Percentiles rank a stretch among this genome's conserved stretches.
phyloP scores from a whole-genome alignment of 2,888 invertebrate species.

The Lasioglossum figueresi region DNA sequence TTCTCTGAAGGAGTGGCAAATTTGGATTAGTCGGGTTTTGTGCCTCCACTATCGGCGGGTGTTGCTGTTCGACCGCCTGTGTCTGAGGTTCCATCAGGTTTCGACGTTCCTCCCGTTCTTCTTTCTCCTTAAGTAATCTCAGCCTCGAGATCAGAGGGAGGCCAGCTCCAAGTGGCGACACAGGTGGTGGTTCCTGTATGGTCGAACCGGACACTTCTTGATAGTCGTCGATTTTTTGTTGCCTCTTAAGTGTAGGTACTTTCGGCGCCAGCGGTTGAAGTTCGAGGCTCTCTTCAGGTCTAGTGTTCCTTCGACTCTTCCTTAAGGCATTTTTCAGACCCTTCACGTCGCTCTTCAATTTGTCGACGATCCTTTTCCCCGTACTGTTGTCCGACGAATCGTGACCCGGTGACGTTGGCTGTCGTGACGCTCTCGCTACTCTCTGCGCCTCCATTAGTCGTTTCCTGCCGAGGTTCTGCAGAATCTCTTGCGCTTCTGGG shows the following conservation, averaged over 20 bases:
- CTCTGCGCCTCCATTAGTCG: constrained; percentile 91
- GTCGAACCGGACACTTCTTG: constrained; percentile 79
- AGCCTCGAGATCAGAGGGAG: constrained; percentile 91
- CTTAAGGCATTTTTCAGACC: constrained; percentile 87
- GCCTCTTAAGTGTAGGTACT: constrained; percentile 80
- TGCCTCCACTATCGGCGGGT: constrained; percentile 63
- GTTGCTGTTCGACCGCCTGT: constrained; percentile 51
- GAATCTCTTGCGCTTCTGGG: constrained; percentile 97
- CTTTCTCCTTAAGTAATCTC: constrained; percentile 93
- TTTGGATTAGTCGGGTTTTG: constrained; percentile 74
- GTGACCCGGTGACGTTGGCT: constrained; percentile 89
- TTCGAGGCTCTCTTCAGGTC: constrained; percentile 88
- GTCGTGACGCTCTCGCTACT: constrained; percentile 84
- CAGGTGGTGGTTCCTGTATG: constrained; percentile 87
- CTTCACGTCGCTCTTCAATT: constrained; percentile 93
- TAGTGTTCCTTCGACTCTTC: constrained; percentile 84
- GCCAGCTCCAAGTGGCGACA: constrained; percentile 93
- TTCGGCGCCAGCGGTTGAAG: constrained; percentile 86
- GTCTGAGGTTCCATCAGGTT: constrained; percentile 75
- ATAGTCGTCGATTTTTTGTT: constrained; percentile 84
- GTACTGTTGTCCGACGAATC: constrained; percentile 87
- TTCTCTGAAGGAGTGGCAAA: constrained; percentile 90
- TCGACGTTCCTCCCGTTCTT: constrained; percentile 86
- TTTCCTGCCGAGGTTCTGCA: constrained; percentile 94
- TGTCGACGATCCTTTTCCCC: constrained; percentile 92